Evolutionary conservation across 2,797 vertebrate genomes (phyloP).

Genomic region (Sebastes wilsoni): DNA sequence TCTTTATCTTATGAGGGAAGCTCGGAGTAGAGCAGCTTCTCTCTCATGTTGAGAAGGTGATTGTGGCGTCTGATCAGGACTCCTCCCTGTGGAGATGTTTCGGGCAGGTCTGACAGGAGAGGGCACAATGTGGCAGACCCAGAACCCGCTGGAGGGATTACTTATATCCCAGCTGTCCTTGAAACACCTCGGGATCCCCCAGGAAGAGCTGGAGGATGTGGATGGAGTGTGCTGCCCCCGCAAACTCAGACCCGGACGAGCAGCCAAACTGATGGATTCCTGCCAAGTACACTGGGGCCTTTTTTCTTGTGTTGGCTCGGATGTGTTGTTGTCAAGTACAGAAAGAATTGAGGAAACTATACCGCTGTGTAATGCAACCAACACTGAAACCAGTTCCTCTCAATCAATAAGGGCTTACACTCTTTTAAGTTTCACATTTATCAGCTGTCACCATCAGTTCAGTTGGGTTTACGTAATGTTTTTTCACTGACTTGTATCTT

Average conservation of each 20-base stretch:
- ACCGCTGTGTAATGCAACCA: not conserved
- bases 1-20: not conserved
- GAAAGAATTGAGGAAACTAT: not conserved
- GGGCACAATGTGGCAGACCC: conserved; percentile 14
- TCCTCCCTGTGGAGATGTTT: conserved; percentile 16
- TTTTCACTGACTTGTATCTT: not conserved
- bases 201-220: conserved; percentile 4
- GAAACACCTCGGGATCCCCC: not conserved
- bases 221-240: conserved; percentile 16
- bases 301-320: not conserved
- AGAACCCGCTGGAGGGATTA: conserved; percentile 16
- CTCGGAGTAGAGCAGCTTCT: not conserved
- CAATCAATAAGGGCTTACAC: not conserved
- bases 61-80: not conserved
- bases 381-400: not conserved
- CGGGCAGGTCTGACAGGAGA: conserved; percentile 11
- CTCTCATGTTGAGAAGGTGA: not conserved
- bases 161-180: conserved; percentile 27
- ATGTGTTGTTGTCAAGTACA: conserved; percentile 27
- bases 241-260: not conserved
- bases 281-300: conserved; percentile 21
- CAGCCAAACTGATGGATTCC: conserved; percentile 30
- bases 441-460: not conserved
- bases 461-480: not conserved
- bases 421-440: not conserved